Evolutionary conservation across 2,888 invertebrate genomes (phyloP), one percentile per base, ranked within the genome.

Genomic region (Chamaedrilus cognettii): DNA sequence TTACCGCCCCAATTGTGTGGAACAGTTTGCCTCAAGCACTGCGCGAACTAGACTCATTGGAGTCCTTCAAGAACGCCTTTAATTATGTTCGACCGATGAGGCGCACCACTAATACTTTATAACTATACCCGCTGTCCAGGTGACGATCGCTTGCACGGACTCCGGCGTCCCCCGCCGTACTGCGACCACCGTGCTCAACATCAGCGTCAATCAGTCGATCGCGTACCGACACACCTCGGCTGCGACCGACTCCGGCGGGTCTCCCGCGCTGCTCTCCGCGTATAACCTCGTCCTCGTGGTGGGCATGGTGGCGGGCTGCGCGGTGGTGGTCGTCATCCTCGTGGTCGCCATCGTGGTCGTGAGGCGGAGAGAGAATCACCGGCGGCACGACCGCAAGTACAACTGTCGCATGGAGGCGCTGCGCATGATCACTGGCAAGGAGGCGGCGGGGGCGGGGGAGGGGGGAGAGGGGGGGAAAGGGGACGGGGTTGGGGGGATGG

Each of bases 351-450:
- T 72, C n/a, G 30, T 71, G 26, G 64, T 72, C 26, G 49, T 69
- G 15, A 55, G 65, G 26, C 67, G 65, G 33, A 72, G 65, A 49
- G 65, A 70, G 31, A 68, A 26, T 28, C 60, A 64, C 23, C 59
- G 69, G 50, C 31, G 65, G 30, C 66, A 31, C 51, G 64, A 60
- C 49, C 30, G 61, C 4, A 72, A 71, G 55, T 72, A 71, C 64
- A 71, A 71, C 60, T 71, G 71, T 34, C 61, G 71, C 50, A 71
- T 71, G 62, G 71, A 71, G 51, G 71, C 71, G 3, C 26, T 68
- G 64, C 49, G 60, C 19, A 69, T 70, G 65, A 51, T 70, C 28
- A 63, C 68, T 11, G 57, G 35, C 19, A 67, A 65, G 23, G 67
- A 67, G n/a, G 11, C 34, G 5, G 42, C 11, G 42, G 42, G 42